Base-by-base conservation (phyloP, 2,797 vertebrate genomes). In the Emydoidea blandingii region DNA sequence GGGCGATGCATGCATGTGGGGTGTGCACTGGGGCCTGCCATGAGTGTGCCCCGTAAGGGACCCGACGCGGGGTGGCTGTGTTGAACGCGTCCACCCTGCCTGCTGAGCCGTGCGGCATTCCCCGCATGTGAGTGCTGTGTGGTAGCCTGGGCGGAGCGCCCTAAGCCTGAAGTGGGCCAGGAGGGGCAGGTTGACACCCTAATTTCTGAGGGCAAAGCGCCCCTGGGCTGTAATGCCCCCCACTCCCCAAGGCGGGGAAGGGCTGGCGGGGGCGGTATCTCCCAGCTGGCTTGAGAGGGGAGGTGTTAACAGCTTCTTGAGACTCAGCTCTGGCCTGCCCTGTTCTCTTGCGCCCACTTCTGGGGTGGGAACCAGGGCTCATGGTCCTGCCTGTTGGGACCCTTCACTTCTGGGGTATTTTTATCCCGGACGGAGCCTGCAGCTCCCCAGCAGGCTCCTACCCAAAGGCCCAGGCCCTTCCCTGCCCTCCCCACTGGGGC, bases 321-420 rank as follows among this genome's bases (percentile, higher is more conserved):
- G 59, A 31, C 59, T 90, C 85, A 83, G 79, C 79, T 89, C 81
- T 79, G 87, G 84, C 84, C 92, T 82, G 92, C 52, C 29, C 2
- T 44, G 41, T 27, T 44, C 41, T 44, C 44, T 29, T 29, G 44
- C 15, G 4, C 25, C 44, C 44, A 47, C 68, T 44, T 53, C 47
- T 19, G 0, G 1, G 62, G 65, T 79, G 59, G 83, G 44, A 78
- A 18, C 27, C 74, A 78, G 44, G 14, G 14, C 15, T 47, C 72
- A 31, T 65, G 62, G 31, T 16, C 62, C 62, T 65, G 34, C 85
- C 72, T 23, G 0, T 23, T 2, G 72, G 78, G 91, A 31, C 88
- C 68, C 15, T 78, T 27, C 27, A 44, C 25, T 47, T 78, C 6
- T 31, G 44, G 41, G 74, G 27, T 27, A 47, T 29, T 78, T 78